Percentiles rank a stretch among this genome's conserved stretches.
Evolutionary conservation across 2,888 invertebrate species (phyloP).

Genomic region (Terebella lapidaria): DNA sequence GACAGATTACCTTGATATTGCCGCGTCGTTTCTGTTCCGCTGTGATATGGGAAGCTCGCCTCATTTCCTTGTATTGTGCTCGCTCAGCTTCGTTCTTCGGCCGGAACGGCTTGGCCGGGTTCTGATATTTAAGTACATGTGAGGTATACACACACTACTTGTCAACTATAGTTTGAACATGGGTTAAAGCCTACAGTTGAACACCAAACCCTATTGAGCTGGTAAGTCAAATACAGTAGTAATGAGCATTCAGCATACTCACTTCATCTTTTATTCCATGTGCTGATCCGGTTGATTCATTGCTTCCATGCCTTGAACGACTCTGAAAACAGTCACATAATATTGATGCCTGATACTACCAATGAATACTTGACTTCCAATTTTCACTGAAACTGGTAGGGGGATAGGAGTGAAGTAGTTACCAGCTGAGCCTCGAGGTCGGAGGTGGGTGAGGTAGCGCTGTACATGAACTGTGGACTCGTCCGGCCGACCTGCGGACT

Average conservation of each 20-base stretch:
- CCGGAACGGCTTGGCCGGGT: neutral
- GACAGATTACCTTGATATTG: constrained; percentile 71
- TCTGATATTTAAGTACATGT: neutral
- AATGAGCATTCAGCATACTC: neutral
- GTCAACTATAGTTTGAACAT: neutral
- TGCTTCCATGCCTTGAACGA: constrained; percentile 14
- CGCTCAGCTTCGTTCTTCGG: neutral
- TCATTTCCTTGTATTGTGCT: constrained; percentile 59
- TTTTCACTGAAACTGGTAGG: neutral
- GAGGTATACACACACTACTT: neutral
- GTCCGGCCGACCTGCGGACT: neutral
- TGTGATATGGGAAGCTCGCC: constrained; percentile 74
- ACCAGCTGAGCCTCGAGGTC: neutral
- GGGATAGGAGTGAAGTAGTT: no score
- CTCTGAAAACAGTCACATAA: constrained; percentile 1
- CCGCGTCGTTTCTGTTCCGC: constrained; percentile 93
- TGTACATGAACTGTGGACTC: neutral
- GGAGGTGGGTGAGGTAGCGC: neutral
- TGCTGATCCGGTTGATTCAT: constrained; percentile 10
- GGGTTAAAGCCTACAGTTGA: no score
- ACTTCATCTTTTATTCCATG: neutral
- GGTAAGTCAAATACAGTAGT: no score
- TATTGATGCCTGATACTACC: neutral
- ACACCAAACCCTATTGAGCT: no score
- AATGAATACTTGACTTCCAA: neutral